Conservation (phyloP, 2,888 invertebrate genomes). For the Scaeva pyrastri region DNA sequence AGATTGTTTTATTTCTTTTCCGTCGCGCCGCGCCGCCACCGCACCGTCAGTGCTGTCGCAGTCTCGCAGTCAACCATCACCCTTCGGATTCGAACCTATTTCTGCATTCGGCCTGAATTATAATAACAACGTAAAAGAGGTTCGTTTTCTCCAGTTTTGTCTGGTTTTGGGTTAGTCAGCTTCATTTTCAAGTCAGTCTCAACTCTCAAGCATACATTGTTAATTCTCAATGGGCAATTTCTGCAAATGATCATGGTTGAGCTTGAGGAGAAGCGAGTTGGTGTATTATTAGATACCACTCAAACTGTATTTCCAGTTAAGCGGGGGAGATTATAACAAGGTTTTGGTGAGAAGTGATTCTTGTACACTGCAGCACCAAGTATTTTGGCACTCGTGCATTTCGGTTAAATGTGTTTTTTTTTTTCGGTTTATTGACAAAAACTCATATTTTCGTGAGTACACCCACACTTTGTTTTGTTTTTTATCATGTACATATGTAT, state of each 20-base stretch:
- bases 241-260: slow-evolving; percentile 65
- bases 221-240: slow-evolving; percentile 72
- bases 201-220: slow-evolving; percentile 42
- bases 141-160: slow-evolving; percentile 19
- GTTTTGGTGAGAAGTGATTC: slow-evolving; percentile 64
- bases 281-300: slow-evolving; percentile 14
- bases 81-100: slow-evolving; percentile 17
- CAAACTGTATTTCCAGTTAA: slow-evolving; percentile 60
- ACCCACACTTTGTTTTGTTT: slow-evolving; percentile 43
- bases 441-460: slow-evolving; percentile 58
- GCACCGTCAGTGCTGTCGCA: not conserved
- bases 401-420: slow-evolving; percentile 59
- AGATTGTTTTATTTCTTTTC: slow-evolving; percentile 58
- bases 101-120: slow-evolving; percentile 14
- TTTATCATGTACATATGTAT: not conserved
- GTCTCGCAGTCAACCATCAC: slow-evolving; percentile 10
- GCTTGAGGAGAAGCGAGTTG: slow-evolving; percentile 6
- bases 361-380: slow-evolving; percentile 55
- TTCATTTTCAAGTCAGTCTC: not conserved
- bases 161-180: slow-evolving; percentile 71
- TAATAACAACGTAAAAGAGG: slow-evolving; percentile 1
- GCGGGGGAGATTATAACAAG: slow-evolving; percentile 26
- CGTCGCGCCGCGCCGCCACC: not conserved
- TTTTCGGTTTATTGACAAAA: slow-evolving; percentile 62
- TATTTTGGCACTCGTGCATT: slow-evolving; percentile 66